Base-by-base conservation (phyloP, 92 coral and sea anemone genomes). In the Siderastrea radians region DNA sequence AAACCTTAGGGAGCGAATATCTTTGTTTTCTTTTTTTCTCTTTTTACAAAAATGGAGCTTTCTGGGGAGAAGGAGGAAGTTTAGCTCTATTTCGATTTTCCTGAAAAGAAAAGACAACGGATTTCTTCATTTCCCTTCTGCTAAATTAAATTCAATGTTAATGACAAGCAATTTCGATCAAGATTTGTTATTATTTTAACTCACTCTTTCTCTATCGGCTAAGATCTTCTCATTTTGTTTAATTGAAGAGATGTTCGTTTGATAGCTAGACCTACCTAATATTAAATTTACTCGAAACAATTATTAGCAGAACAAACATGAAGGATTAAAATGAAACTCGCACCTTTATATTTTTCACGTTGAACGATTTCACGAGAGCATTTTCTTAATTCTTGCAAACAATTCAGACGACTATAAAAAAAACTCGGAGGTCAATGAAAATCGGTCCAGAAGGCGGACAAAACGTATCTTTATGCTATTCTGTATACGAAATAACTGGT, bases 101-200 rank as follows among this genome's bases (percentile, higher is more conserved):
- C 44, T 45, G 48, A 6, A 47, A 68, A 53, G 51, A 81, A 69
- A 81, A 53, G 75, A 51, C 75, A 80, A 60, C 84, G 58, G 77
- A 54, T 70, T 68, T 59, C 48, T 57, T 79, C 10, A 62, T 79
- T 63, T 79, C 72, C 59, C 69, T 52, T 8, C 44, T 64, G 60
- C 43, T 67, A 38, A 67, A 67, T 67, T 67, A 26, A 67, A 38
- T 8, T 67, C 47, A 4, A 67, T 8, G 16, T 67, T 44, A 67
- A 67, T 49, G 72, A 68, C 83, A 64, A 79, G 59, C 11, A 64
- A 49, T 62, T 62, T 79, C 47, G 57, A 15, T 59, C 68, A 57
- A 51, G 91, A 49, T 45, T 70, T 68, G 91, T 89, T 89, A 93
- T 90, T 90, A 88, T 50, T 84, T 90, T 86, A 83, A 74, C 83